phyloP scores from a whole-genome alignment of 2,888 invertebrate genomes.

The Hirtodrosophila cameraria region DNA sequence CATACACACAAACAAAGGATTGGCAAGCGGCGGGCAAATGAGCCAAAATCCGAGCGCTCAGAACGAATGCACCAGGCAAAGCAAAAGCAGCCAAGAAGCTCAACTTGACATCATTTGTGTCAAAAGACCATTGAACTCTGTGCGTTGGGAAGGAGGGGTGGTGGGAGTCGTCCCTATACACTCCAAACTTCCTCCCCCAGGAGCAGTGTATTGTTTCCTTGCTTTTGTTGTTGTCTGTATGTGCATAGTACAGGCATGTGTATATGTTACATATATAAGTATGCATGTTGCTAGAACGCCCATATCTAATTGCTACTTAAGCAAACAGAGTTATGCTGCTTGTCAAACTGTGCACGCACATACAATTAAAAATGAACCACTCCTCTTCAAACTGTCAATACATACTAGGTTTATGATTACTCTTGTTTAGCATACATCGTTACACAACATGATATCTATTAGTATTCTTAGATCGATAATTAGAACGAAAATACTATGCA shows the following conservation, averaged over 20 bases:
- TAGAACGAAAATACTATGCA: too few relatives aligned
- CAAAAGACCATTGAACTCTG: conserved; percentile 84
- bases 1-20: conserved; percentile 30
- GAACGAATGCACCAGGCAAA: conserved; percentile 2
- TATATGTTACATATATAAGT: conserved; percentile 31
- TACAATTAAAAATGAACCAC: too few relatives aligned
- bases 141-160: conserved; percentile 54
- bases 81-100: conserved; percentile 59
- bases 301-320: too few relatives aligned
- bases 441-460: too few relatives aligned
- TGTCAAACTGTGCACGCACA: too few relatives aligned
- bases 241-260: conserved; percentile 27
- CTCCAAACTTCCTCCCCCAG: neutral
- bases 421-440: too few relatives aligned
- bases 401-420: too few relatives aligned
- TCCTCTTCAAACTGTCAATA: too few relatives aligned
- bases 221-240: conserved; percentile 26
- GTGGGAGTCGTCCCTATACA: conserved; percentile 46
- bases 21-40: conserved; percentile 18
- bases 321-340: too few relatives aligned
- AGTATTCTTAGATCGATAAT: too few relatives aligned
- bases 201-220: conserved; percentile 24
- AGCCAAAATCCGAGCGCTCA: conserved; percentile 31
- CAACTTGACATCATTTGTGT: conserved; percentile 84
- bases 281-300: too few relatives aligned